Percentiles rank a stretch among this genome's conserved stretches.
Evolutionary conservation across 2,797 vertebrate genomes (phyloP).

Genomic region (Brachymystax lenok): DNA sequence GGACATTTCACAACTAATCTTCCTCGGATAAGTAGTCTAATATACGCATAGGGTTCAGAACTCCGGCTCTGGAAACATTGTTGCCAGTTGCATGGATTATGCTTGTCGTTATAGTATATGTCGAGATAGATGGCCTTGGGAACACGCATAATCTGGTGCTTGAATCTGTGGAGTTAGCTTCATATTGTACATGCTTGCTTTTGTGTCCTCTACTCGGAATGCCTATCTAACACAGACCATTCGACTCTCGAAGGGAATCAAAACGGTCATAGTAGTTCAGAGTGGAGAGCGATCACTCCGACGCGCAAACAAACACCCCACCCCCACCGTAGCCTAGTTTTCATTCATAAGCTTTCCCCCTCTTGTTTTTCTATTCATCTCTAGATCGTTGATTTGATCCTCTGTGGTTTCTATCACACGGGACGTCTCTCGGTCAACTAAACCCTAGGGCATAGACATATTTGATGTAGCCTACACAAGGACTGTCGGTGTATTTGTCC

Average conservation of each 20-base stretch:
- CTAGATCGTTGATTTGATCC: background rate
- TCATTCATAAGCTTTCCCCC: slow-evolving; percentile 90
- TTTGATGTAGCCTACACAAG: too few species aligned
- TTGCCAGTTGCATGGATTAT: background rate
- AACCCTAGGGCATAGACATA: background rate
- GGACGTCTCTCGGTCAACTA: slow-evolving; percentile 49
- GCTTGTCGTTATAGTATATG: background rate
- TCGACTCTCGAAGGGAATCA: slow-evolving; percentile 6
- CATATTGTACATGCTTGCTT: background rate
- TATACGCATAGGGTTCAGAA: background rate
- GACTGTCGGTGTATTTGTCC: background rate
- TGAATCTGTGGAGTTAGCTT: background rate
- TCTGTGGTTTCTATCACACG: slow-evolving; percentile 41
- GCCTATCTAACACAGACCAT: background rate
- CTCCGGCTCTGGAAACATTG: background rate
- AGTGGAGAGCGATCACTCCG: slow-evolving; percentile 56
- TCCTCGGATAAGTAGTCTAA: background rate
- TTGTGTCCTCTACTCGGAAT: slow-evolving; percentile 33
- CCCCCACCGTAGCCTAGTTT: slow-evolving; percentile 74
- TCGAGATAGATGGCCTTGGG: background rate
- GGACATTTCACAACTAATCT: background rate
- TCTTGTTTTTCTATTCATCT: slow-evolving; percentile 51
- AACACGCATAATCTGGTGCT: background rate
- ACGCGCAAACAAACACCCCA: slow-evolving; percentile 66
- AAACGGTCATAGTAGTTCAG: slow-evolving; percentile 46